Evolutionary conservation across 2,797 vertebrate genomes (phyloP).

Genomic region (Eulemur mongoz): DNA sequence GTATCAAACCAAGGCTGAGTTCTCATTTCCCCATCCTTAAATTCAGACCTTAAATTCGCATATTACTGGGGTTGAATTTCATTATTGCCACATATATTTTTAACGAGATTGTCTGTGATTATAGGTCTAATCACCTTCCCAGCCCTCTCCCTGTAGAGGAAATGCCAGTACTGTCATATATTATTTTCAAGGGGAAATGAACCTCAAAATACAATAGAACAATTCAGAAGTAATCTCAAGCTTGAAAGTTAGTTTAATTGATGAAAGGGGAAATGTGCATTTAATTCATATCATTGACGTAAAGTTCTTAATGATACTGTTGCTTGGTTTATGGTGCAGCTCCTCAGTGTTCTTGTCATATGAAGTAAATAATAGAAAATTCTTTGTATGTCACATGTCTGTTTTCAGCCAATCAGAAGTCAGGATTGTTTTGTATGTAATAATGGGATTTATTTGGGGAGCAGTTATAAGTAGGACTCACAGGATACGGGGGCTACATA

Average conservation of each 20-base stretch:
- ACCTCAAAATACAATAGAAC: background rate
- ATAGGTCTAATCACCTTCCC: background rate
- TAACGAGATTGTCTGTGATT: constrained; percentile 18
- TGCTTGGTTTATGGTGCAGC: background rate
- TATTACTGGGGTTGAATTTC: background rate
- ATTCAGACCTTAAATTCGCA: background rate
- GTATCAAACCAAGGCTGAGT: background rate
- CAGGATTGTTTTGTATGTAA: constrained; percentile 64
- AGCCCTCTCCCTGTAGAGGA: background rate
- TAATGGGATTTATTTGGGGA: constrained; percentile 67
- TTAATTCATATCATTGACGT: background rate
- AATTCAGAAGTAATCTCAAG: background rate
- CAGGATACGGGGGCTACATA: background rate
- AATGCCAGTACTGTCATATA: background rate
- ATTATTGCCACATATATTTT: background rate
- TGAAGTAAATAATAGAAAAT: constrained; percentile 74
- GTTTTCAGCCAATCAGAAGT: constrained; percentile 73
- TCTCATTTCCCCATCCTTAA: background rate
- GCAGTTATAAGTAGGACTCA: constrained; percentile 25
- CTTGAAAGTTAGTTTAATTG: constrained; percentile 5
- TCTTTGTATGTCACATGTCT: constrained; percentile 46
- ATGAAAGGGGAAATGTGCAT: background rate
- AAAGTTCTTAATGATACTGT: background rate
- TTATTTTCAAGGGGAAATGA: constrained; percentile 4
- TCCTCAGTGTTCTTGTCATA: background rate